Evolutionary conservation across 1,140 invertebrate species (phyloP).

Genomic region (Archivesica marissinica): DNA sequence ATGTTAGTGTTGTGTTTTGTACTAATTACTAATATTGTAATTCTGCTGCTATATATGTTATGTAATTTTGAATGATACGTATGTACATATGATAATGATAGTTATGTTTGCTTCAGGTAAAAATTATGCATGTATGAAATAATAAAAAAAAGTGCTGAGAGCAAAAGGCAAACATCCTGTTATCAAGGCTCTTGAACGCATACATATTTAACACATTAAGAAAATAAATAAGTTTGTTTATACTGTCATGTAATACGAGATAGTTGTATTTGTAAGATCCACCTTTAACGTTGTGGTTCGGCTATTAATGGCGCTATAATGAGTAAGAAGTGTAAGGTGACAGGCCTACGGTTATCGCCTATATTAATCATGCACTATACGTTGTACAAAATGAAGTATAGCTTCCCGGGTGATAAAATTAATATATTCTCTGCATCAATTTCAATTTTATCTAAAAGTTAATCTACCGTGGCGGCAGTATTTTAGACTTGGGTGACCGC

Average conservation of each 20-base stretch:
- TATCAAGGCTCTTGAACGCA: background rate
- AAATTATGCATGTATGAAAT: too few species aligned
- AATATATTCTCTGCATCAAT: constrained; percentile 26
- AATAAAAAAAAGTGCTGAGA: too few species aligned
- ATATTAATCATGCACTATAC: constrained; percentile 4
- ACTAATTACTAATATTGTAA: too few species aligned
- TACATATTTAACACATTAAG: constrained; percentile 15
- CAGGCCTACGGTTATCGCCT: background rate
- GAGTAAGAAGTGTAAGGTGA: constrained; percentile 6
- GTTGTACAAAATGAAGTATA: constrained; percentile 24
- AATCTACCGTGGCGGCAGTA: constrained; percentile 12
- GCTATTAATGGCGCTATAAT: constrained; percentile 22
- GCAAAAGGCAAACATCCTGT: constrained; percentile 10
- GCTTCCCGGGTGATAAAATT: constrained; percentile 19
- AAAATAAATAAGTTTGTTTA: constrained; percentile 34
- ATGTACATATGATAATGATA: too few species aligned
- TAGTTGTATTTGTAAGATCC: background rate
- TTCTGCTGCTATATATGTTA: too few species aligned
- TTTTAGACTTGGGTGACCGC: background rate
- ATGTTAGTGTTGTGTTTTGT: too few species aligned
- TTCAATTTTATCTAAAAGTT: constrained; percentile 20
- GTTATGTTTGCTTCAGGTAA: too few species aligned
- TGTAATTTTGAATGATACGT: too few species aligned
- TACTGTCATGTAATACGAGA: background rate
- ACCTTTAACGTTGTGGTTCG: background rate